These are phyloP conservation scores for Asbolus verrucosus DNA, from an alignment of 1,140 invertebrate species.

Conservation along the genomic window DNA sequence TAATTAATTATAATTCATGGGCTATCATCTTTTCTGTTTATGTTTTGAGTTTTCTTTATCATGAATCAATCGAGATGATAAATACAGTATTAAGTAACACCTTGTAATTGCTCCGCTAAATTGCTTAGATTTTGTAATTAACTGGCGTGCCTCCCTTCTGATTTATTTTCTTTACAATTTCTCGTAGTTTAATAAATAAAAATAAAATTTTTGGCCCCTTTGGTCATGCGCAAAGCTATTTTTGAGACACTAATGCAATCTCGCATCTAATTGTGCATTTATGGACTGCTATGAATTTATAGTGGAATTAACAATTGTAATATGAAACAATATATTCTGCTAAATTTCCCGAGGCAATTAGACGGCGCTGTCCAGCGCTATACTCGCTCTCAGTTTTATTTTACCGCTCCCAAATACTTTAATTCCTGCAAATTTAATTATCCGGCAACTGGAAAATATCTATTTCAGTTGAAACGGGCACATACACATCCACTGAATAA, in stretches of 20 bases:
- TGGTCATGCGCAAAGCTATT: background rate
- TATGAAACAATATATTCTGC: slow-evolving; percentile 26
- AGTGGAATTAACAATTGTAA: slow-evolving; percentile 38
- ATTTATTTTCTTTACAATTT: too few relatives aligned
- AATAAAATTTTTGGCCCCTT: background rate
- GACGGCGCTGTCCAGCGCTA: slow-evolving; percentile 3
- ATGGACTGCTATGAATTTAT: slow-evolving; percentile 20
- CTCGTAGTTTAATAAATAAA: too few relatives aligned
- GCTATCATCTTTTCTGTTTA: too few relatives aligned
- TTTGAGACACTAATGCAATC: slow-evolving; percentile 24
- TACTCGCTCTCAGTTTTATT: slow-evolving; percentile 13
- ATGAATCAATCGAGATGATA: too few relatives aligned
- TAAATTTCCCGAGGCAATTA: slow-evolving; percentile 36
- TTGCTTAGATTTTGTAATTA: too few relatives aligned
- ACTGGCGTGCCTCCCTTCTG: too few relatives aligned
- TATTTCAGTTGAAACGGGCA: slow-evolving; percentile 2
- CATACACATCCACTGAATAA: slow-evolving; percentile 20
- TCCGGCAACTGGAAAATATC: slow-evolving; percentile 21
- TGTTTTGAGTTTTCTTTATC: too few relatives aligned
- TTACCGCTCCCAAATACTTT: slow-evolving; percentile 13
- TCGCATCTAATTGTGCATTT: slow-evolving; percentile 24
- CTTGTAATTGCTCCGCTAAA: too few relatives aligned
- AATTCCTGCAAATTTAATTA: slow-evolving; percentile 37
- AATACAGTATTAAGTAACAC: too few relatives aligned
- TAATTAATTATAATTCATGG: too few relatives aligned